Conservation (phyloP, 2,113 vertebrate genomes). For the Pomatostomus ruficeps region DNA sequence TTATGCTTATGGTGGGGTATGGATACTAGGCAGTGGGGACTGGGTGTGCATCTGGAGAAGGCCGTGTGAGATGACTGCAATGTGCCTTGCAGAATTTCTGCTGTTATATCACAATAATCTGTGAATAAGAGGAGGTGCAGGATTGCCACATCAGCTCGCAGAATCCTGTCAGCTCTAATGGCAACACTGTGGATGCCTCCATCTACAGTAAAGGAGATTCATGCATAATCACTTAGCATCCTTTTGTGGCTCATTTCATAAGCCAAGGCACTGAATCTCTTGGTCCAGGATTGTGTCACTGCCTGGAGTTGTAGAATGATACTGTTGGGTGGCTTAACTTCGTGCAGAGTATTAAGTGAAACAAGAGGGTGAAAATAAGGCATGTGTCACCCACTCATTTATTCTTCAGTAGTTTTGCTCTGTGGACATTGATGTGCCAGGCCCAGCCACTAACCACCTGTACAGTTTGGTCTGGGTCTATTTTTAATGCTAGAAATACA, state of each 20-base stretch:
- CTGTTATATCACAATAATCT: neutral
- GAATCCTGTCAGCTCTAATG: neutral
- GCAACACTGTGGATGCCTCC: fast-evolving
- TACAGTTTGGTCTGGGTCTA: neutral
- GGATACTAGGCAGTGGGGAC: too few species aligned
- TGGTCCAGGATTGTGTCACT: neutral
- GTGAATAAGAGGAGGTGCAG: neutral
- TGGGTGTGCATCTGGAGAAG: neutral
- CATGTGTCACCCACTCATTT: neutral
- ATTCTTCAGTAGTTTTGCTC: neutral
- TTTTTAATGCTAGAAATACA: neutral
- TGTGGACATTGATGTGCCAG: neutral
- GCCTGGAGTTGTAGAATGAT: neutral
- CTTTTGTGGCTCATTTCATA: neutral
- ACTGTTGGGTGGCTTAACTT: neutral
- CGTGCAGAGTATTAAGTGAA: neutral
- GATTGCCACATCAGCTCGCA: neutral
- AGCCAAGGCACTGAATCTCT: neutral
- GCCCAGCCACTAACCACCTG: neutral
- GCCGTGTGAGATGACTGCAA: neutral
- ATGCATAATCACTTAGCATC: neutral
- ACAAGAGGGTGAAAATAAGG: neutral
- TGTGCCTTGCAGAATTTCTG: neutral
- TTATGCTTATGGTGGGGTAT: too few species aligned
- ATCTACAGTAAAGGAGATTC: neutral